Evolutionary conservation across 2,888 invertebrate species (phyloP), one percentile per base, ranked within the genome.

Genomic region (Epistrophella euchroma): DNA sequence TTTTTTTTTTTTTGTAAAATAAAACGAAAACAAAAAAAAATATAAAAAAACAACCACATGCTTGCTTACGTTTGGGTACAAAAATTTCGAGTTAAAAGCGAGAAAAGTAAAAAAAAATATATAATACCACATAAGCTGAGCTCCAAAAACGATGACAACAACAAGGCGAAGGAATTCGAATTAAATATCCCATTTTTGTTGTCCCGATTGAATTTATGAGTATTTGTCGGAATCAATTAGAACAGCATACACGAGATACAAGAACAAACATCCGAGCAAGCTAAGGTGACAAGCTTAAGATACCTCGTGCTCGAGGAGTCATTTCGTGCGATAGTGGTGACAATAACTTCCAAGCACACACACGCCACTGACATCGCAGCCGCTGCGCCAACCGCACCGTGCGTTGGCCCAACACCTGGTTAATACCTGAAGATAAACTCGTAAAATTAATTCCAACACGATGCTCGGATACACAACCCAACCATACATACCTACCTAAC

Each of bases 391-490:
- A 10, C 17, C 52, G n/a, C 68, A 10, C 68, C 35, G 5, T 22
- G 22, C 50, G 32, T 47, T 52, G 62, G 35, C 40, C 55, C 55
- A 47, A 66, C 81, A 85, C 73, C 85, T 85, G 85, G 85, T 55
- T 72, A 47, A 73, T 73, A 66, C 81, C 76, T 77, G 25, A 64
- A 81, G 76, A 85, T 81, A 85, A 85, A 81, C 85, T 85, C 81
- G 85, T 85, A 73, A 85, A 85, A 85, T 76, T 77, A 81, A 85
- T 76, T 80, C 81, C 81, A 81, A 76, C 81, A 85, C 70, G 85
- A 76, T 81, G 81, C 50, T 56, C 13, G n/a, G 15, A 58, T 62
- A 37, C 32, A 35, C 25, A 28, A 15, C 1, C 22, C 15, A 52
- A 4, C 22, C 15, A 52, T 11, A 68, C 37, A 4, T 35, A 19